Evolutionary conservation across 2,113 vertebrate species (phyloP).

Genomic region (cattle (Bos taurus)): ARS-UCD2.0 NC_037355.1:32570001-32570500

Average conservation of each 20-base stretch:
- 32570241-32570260: not conserved
- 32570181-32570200: not conserved
- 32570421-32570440: not conserved
- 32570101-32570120: not conserved
- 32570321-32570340: not conserved
- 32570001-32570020: not conserved
- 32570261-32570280: not conserved
- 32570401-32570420: not conserved
- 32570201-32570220: not conserved
- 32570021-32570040: not conserved
- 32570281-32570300: not conserved
- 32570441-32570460: not conserved
- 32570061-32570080: not conserved
- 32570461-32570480: not conserved
- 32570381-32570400: not conserved
- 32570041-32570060: not conserved
- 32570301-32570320: not conserved
- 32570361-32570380: not conserved
- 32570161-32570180: not conserved
- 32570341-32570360: not conserved
- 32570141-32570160: not conserved
- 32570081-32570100: not conserved
- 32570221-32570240: not conserved
- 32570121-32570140: not conserved
- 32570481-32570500: not conserved